These are phyloP conservation scores for Antheraea pernyi DNA, from an alignment of 1,140 invertebrate species.

Conservation along the genomic window DNA sequence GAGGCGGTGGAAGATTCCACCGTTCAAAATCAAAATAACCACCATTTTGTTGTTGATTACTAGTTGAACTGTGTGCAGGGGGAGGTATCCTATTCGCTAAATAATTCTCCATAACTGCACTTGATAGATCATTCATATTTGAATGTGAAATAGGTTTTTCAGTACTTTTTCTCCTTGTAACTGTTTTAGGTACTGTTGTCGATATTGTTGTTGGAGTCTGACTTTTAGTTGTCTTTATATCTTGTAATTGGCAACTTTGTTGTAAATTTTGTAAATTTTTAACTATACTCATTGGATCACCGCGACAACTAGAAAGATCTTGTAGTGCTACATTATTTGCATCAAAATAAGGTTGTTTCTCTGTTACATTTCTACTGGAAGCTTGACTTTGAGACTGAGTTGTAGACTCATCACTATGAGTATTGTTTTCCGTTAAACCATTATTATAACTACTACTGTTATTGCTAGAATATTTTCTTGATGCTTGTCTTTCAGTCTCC, in stretches of 20 bases:
- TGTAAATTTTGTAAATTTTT: constrained; percentile 85
- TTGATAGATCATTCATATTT: constrained; percentile 77
- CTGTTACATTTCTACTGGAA: constrained; percentile 50
- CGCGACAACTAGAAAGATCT: constrained; percentile 85
- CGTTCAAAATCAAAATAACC: constrained; percentile 86
- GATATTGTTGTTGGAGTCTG: constrained; percentile 45
- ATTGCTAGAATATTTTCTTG: constrained; percentile 67
- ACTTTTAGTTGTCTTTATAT: constrained; percentile 71
- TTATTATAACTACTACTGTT: constrained; percentile 66
- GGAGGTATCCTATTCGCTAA: constrained; percentile 82
- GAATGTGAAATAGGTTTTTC: constrained; percentile 73
- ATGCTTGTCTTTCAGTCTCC: constrained; percentile 67
- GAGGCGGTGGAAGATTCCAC: constrained; percentile 85
- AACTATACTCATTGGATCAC: constrained; percentile 87
- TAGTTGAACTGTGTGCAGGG: constrained; percentile 84
- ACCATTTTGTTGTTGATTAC: constrained; percentile 83
- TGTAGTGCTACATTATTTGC: constrained; percentile 81
- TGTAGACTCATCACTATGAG: constrained; percentile 58
- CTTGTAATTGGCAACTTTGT: constrained; percentile 81
- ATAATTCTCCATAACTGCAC: constrained; percentile 80
- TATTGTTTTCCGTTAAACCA: constrained; percentile 77
- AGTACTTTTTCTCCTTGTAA: constrained; percentile 77
- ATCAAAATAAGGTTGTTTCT: constrained; percentile 69
- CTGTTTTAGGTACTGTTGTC: constrained; percentile 48
- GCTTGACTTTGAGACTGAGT: constrained; percentile 43